phyloP scores from a whole-genome alignment of 2,888 invertebrate species.

The Boloria selene region DNA sequence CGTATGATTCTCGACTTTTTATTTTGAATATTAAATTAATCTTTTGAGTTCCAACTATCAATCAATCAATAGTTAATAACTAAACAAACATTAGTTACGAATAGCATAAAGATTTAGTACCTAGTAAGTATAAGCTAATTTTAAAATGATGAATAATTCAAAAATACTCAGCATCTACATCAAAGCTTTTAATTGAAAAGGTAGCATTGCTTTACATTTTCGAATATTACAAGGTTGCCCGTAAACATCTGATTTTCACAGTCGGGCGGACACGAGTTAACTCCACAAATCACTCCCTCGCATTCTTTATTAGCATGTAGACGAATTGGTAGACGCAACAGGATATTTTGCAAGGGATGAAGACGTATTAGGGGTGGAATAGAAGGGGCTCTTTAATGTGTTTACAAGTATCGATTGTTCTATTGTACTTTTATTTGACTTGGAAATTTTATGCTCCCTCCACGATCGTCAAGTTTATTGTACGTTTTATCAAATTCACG shows the following conservation, averaged over 20 bases:
- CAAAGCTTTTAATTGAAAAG: conserved; percentile 2
- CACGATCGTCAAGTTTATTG: conserved; percentile 55
- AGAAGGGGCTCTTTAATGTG: conserved; percentile 75
- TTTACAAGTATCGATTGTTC: conserved; percentile 82
- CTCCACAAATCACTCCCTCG: conserved; percentile 70
- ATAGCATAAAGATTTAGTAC: too few species aligned
- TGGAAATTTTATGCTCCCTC: conserved; percentile 70
- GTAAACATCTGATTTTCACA: conserved; percentile 38
- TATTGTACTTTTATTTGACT: conserved; percentile 79
- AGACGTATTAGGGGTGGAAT: conserved; percentile 62
- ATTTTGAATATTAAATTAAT: too few species aligned
- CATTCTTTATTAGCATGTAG: conserved; percentile 76
- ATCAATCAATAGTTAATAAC: too few species aligned
- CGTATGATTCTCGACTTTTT: too few species aligned
- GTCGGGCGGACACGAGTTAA: conserved; percentile 47
- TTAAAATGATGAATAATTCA: too few species aligned
- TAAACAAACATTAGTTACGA: too few species aligned
- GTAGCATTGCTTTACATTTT: background rate
- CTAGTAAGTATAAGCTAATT: too few species aligned
- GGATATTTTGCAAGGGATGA: conserved; percentile 73
- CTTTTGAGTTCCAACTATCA: too few species aligned
- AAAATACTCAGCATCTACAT: background rate
- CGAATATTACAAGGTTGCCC: conserved; percentile 19
- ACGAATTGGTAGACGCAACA: conserved; percentile 71
- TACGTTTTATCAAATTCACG: conserved; percentile 50